Percentiles rank a stretch among this genome's conserved stretches.
phyloP scores from a whole-genome alignment of 2,888 invertebrate species.

The Dasysyrphus tricinctus region DNA sequence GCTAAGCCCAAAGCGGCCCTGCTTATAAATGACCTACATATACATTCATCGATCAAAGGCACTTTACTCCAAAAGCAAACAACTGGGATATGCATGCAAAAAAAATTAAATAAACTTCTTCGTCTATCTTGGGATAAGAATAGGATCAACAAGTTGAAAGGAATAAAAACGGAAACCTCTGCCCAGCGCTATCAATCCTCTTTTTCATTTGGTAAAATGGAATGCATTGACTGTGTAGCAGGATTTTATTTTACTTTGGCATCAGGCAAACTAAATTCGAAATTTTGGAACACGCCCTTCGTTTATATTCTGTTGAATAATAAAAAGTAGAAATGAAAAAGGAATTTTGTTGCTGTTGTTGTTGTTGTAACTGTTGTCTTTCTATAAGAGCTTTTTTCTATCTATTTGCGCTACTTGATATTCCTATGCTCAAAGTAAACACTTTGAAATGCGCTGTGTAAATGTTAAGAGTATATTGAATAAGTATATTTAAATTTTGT shows the following conservation, averaged over 20 bases:
- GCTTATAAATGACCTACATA: conserved; percentile 11
- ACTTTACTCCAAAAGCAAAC: conserved; percentile 1
- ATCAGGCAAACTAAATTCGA: conserved; percentile 57
- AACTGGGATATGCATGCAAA: conserved; percentile 9
- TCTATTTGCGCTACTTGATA: conserved; percentile 19
- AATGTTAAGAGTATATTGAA: conserved; percentile 18
- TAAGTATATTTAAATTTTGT: conserved; percentile 31
- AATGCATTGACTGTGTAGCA: conserved; percentile 44
- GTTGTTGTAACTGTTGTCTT: neutral
- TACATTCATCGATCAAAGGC: neutral
- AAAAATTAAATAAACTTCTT: conserved; percentile 2
- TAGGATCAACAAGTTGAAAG: conserved; percentile 66
- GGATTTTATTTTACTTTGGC: conserved; percentile 42
- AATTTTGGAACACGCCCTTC: conserved; percentile 55
- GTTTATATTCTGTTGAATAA: conserved; percentile 45
- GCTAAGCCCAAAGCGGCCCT: neutral
- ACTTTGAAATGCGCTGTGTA: conserved; percentile 8
- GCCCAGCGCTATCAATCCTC: neutral
- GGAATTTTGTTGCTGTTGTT: too few species aligned
- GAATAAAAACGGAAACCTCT: conserved; percentile 8
- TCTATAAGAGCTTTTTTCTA: conserved; percentile 4
- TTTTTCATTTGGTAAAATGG: conserved; percentile 13
- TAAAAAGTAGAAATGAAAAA: conserved; percentile 23
- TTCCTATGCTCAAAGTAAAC: conserved; percentile 30
- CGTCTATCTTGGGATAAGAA: conserved; percentile 27